Percentiles rank a stretch among this genome's conserved stretches.
phyloP scores from a whole-genome alignment of 2,113 vertebrate genomes.

The Asarcornis scutulata region DNA sequence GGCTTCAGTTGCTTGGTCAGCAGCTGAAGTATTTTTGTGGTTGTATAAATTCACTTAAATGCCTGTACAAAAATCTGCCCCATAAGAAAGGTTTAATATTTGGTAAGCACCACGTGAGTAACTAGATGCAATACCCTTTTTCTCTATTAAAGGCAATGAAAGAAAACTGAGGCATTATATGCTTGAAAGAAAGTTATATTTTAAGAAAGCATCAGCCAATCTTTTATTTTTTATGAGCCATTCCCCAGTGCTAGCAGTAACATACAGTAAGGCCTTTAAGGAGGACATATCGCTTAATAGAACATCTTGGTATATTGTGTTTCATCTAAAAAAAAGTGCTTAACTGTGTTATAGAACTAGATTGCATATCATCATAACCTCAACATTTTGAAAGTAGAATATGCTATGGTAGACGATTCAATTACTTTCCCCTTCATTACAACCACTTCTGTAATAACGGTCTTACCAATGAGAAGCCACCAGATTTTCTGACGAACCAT shows the following conservation, averaged over 20 bases:
- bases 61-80: background rate
- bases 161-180: background rate
- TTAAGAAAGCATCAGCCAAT: background rate
- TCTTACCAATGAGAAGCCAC: background rate
- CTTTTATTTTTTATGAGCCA: background rate
- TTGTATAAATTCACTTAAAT: background rate
- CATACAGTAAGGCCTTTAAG: background rate
- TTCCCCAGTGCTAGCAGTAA: background rate
- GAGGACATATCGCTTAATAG: background rate
- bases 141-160: background rate
- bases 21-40: background rate
- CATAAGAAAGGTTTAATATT: slow-evolving; percentile 11
- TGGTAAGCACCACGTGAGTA: background rate
- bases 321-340: background rate
- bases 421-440: slow-evolving; percentile 1
- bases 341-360: background rate
- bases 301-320: background rate
- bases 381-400: background rate
- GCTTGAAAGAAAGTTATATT: background rate
- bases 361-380: background rate
- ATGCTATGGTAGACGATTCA: background rate
- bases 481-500: background rate
- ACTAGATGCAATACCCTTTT: background rate
- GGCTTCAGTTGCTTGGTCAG: background rate
- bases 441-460: background rate